Base-by-base conservation (phyloP, 1,140 invertebrate species). In the Temnothorax longispinosus region DNA sequence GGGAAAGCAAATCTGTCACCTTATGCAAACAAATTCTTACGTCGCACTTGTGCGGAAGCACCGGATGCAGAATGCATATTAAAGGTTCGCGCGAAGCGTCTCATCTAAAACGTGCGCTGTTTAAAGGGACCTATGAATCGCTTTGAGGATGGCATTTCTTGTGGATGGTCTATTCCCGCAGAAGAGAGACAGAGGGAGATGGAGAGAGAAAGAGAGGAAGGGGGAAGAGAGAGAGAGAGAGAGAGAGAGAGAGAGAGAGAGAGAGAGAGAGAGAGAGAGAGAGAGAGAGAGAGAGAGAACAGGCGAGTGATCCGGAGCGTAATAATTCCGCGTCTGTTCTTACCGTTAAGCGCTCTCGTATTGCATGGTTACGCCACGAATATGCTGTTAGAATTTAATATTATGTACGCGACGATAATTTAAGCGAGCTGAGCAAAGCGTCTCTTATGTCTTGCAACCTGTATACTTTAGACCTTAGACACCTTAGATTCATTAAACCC, bases 361-460 rank as follows among this genome's bases (percentile, higher is more conserved):
- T 44, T 72, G 35, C 67, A 56, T n/a, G 35, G 62, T 69, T 81
- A 54, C 18, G 27, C 47, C 35, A 56, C 35, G 77, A 72, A 81
- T 21, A 71, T 56, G 65, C 78, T 81, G 77, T 69, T 81, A 81
- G 64, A 81, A 81, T 71, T 81, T 81, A 81, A 81, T 81, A 72
- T 81, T 81, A 81, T 72, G n/a, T 56, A 71, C 21, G 38, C 78
- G 50, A 65, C 41, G 58, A 60, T 81, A 54, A 54, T 72, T 71
- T 54, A 71, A 72, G 77, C 62, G 11, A 35, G 21, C 3, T 3
- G 21, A 15, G 35, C 18, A 15, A 65, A 78, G 32, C 44, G 18
- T 65, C 41, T 77, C 58, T 47, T 15, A 27, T 62, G 56, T 62
- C 21, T 78, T 35, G 65, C 50, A 38, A 13, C 35, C 13, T 18